phyloP scores from a whole-genome alignment of 2,113 vertebrate genomes.

The Zosterops hypoxanthus region DNA sequence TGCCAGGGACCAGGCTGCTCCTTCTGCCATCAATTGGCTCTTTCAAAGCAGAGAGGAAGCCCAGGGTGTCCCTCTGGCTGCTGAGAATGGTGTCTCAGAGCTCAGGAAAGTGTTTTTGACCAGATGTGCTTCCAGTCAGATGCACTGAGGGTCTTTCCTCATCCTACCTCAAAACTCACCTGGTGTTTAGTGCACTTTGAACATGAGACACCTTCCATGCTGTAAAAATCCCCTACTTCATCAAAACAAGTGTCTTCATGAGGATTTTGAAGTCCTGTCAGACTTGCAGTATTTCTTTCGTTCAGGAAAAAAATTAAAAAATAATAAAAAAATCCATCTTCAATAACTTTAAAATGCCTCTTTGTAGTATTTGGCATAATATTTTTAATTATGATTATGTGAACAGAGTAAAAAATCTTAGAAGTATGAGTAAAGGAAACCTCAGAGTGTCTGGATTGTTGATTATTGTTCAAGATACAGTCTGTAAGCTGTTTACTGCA shows the following conservation, averaged over 20 bases:
- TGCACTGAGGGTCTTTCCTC: neutral
- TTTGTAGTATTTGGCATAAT: no score
- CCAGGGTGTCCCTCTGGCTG: neutral
- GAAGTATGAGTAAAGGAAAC: neutral
- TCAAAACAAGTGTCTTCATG: neutral
- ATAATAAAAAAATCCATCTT: no score
- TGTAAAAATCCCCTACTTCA: neutral
- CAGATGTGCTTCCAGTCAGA: neutral
- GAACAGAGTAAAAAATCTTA: neutral
- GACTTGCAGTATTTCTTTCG: neutral
- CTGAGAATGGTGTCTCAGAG: neutral
- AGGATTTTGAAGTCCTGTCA: neutral
- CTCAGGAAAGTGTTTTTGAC: neutral
- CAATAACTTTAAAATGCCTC: neutral
- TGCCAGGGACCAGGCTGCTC: neutral
- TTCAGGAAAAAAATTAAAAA: neutral
- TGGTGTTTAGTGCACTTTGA: neutral
- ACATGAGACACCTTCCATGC: neutral
- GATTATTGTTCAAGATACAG: neutral
- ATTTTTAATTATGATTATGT: neutral
- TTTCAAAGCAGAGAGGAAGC: neutral
- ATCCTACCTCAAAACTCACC: neutral
- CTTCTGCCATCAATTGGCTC: fast-evolving
- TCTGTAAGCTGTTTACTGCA: neutral
- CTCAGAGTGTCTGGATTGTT: neutral